These are phyloP conservation scores for Bradypodion ventrale DNA, from an alignment of 2,797 vertebrate species.

Conservation along the genomic window DNA sequence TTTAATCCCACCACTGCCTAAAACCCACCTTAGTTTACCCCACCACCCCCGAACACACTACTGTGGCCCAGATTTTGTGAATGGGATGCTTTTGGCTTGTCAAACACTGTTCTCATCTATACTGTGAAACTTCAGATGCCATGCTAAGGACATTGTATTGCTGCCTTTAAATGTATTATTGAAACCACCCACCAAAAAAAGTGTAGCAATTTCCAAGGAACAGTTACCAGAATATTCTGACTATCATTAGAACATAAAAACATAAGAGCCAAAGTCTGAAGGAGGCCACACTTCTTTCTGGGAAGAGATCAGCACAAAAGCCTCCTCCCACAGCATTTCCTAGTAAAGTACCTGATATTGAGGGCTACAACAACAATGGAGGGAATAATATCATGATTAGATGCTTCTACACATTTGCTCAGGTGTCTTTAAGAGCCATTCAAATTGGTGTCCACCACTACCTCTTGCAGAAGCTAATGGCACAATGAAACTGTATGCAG, in stretches of 20 bases:
- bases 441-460: background rate
- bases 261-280: background rate
- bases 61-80: no score
- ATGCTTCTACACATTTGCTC: background rate
- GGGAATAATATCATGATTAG: background rate
- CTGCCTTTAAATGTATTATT: background rate
- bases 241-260: no score
- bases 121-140: background rate
- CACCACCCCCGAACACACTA: no score
- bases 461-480: background rate
- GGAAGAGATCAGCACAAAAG: background rate
- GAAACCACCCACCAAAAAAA: background rate
- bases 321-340: background rate
- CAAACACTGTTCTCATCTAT: background rate
- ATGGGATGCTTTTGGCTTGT: no score
- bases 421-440: background rate
- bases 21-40: no score
- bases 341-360: background rate
- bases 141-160: background rate
- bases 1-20: no score
- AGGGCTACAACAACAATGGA: background rate
- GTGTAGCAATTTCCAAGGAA: background rate
- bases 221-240: background rate
- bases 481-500: background rate
- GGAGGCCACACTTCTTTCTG: background rate